These are phyloP conservation scores for Caenorhabditis sp. DNA, from an alignment of 2,888 invertebrate species.

Conservation along the genomic window DNA sequence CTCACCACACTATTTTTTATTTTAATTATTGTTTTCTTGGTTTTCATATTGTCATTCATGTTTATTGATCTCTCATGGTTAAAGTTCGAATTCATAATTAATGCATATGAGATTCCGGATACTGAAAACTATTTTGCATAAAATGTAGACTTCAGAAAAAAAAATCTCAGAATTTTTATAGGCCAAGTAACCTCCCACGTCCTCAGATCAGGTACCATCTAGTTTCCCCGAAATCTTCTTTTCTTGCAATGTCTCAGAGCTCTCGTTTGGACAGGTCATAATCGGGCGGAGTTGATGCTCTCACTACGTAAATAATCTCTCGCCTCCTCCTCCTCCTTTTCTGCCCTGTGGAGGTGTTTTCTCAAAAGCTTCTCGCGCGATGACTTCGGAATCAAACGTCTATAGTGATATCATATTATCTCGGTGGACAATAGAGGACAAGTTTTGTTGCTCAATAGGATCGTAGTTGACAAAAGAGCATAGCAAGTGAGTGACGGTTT, in stretches of 20 bases:
- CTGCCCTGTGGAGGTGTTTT: constrained; percentile 54
- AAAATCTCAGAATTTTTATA: constrained; percentile 10
- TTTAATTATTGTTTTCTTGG: constrained; percentile 10
- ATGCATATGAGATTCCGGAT: too few relatives aligned
- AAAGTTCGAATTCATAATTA: background rate
- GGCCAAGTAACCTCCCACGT: constrained; percentile 24
- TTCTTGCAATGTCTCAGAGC: constrained; percentile 3
- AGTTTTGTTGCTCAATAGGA: constrained; percentile 21
- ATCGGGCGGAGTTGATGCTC: constrained; percentile 54
- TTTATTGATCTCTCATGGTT: constrained; percentile 3
- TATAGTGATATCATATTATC: constrained; percentile 54
- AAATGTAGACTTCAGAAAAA: background rate
- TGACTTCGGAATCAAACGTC: constrained; percentile 59
- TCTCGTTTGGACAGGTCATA: constrained; percentile 48
- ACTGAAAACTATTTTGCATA: too few relatives aligned
- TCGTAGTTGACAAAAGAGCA: constrained; percentile 7
- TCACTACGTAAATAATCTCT: constrained; percentile 66
- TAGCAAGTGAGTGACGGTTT: background rate
- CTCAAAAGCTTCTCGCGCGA: constrained; percentile 61
- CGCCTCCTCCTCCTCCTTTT: constrained; percentile 33
- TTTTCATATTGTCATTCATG: background rate
- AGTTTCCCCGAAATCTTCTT: constrained; percentile 16
- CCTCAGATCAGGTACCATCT: constrained; percentile 31
- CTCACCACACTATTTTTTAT: constrained; percentile 8
- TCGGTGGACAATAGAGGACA: constrained; percentile 37